These are phyloP conservation scores for Pollenia labialis DNA, from an alignment of 2,888 invertebrate species.

Conservation along the genomic window DNA sequence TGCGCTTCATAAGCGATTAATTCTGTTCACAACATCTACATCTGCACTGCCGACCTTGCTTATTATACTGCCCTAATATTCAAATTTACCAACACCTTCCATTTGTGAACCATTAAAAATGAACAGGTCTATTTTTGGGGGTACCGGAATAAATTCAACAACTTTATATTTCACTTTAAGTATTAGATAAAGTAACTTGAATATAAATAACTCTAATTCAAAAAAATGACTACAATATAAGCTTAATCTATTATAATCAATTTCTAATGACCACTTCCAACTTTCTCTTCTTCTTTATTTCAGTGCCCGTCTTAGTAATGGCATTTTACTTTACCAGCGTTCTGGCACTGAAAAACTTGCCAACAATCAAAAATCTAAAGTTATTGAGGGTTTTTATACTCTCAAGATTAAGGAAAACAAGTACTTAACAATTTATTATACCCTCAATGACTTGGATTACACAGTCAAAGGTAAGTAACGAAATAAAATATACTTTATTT, in stretches of 20 bases:
- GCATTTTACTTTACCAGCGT: conserved; percentile 77
- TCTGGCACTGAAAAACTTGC: conserved; percentile 67
- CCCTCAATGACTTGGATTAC: conserved; percentile 77
- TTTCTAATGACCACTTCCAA: neutral
- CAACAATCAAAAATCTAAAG: conserved; percentile 51
- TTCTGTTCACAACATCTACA: too few species aligned
- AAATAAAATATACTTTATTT: conserved; percentile 1
- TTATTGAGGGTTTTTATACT: conserved; percentile 71
- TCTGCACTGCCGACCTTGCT: too few species aligned
- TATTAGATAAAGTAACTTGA: too few species aligned
- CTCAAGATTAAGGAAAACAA: conserved; percentile 75
- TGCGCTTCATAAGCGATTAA: too few species aligned
- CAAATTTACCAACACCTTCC: too few species aligned
- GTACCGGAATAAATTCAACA: too few species aligned
- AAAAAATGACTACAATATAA: too few species aligned
- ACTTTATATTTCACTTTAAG: too few species aligned
- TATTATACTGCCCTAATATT: too few species aligned
- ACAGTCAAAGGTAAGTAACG: conserved; percentile 76
- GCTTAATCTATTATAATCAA: neutral
- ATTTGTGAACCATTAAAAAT: too few species aligned
- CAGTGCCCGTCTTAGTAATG: conserved; percentile 77
- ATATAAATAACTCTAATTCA: too few species aligned
- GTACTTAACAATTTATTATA: conserved; percentile 78
- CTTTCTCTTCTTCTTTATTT: neutral
- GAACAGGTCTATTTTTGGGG: too few species aligned